Percentiles rank a stretch among this genome's conserved stretches.
phyloP scores from a whole-genome alignment of 2,797 vertebrate species.

The Notoglanidium macrostoma region DNA sequence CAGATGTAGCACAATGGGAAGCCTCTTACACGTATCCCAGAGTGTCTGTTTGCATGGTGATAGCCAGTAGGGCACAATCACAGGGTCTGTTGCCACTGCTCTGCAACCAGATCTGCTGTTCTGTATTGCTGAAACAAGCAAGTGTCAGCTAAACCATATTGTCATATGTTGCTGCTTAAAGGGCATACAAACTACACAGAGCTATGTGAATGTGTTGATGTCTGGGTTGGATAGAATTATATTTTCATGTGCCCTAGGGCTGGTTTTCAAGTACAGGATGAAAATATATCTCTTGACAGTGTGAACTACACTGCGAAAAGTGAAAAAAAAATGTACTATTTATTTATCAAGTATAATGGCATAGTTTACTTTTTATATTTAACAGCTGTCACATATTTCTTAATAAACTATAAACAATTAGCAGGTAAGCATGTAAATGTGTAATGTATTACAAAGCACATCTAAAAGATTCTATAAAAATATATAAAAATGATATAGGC shows the following conservation, averaged over 20 bases:
- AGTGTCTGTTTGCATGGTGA: conserved; percentile 38
- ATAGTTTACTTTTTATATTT: not conserved
- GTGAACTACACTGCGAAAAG: not conserved
- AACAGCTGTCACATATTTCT: not conserved
- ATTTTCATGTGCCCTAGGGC: not conserved
- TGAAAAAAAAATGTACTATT: too few species aligned
- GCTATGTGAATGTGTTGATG: not conserved
- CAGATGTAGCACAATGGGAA: conserved; percentile 51
- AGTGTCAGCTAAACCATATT: conserved; percentile 9
- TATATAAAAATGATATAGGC: not conserved
- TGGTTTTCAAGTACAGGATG: not conserved
- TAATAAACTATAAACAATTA: not conserved
- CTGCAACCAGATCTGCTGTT: conserved; percentile 32
- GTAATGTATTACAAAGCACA: not conserved
- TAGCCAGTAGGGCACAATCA: conserved; percentile 49
- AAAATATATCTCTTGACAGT: not conserved
- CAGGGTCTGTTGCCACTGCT: conserved; percentile 40
- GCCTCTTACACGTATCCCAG: conserved; percentile 48
- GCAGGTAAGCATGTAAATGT: not conserved
- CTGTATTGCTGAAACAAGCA: conserved; percentile 7
- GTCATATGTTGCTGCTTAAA: conserved; percentile 11
- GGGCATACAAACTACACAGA: not conserved
- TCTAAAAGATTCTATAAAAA: not conserved
- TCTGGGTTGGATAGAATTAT: not conserved
- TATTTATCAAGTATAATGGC: not conserved